Evolutionary conservation across 2,888 invertebrate genomes (phyloP).

Genomic region (Apodemia duryi): DNA sequence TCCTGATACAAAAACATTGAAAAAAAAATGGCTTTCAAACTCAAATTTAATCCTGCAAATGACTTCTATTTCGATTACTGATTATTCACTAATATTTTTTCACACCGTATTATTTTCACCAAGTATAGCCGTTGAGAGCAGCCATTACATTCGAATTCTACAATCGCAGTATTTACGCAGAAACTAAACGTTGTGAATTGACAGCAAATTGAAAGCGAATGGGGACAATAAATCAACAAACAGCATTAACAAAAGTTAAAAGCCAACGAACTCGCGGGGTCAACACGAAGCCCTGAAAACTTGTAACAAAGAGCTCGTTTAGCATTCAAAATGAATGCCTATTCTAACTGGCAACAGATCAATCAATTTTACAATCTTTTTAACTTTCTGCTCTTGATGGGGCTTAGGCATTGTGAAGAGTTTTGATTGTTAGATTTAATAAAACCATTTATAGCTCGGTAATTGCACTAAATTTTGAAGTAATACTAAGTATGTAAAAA

Average conservation of each 20-base stretch:
- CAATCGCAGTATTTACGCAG: neutral
- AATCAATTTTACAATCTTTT: conserved; percentile 13
- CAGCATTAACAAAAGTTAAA: conserved; percentile 12
- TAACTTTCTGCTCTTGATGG: neutral
- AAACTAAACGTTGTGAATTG: conserved; percentile 9
- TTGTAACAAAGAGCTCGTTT: conserved; percentile 15
- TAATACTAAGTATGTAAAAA: too few species aligned
- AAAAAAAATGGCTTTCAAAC: too few species aligned
- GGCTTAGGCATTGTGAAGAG: neutral
- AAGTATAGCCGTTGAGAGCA: neutral
- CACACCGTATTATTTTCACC: too few species aligned
- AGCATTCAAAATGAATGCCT: conserved; percentile 14
- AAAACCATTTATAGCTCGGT: too few species aligned
- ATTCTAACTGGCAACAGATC: conserved; percentile 12
- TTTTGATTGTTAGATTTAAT: neutral
- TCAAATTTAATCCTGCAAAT: too few species aligned
- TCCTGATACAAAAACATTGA: too few species aligned
- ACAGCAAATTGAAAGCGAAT: conserved; percentile 13
- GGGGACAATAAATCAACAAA: conserved; percentile 15
- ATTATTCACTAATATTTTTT: too few species aligned
- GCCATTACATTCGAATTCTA: neutral
- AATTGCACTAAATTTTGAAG: too few species aligned
- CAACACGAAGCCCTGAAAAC: conserved; percentile 13
- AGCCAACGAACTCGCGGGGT: conserved; percentile 12
- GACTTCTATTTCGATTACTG: too few species aligned